Base-by-base conservation (phyloP, 2,888 invertebrate species). In the Macrophya annulata region DNA sequence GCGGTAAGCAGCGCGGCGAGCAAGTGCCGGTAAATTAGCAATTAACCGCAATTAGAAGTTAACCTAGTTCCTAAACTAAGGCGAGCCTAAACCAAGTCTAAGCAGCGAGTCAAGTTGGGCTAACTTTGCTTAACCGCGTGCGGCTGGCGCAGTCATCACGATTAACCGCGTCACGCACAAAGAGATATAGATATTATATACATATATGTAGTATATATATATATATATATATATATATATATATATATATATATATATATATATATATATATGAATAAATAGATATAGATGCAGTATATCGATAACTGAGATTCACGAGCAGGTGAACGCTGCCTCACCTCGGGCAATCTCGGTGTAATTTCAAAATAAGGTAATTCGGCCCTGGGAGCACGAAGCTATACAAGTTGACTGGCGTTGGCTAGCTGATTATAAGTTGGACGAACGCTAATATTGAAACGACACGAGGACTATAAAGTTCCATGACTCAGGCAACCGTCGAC, bases 31-130 rank as follows among this genome's bases (percentile, higher is more conserved):
- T 90, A 90, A 91, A 90, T 90, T 88, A 88, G 88, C 91, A 92
- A 92, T 92, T 92, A 91, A 91, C 90, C 89, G 90, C 90, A 91
- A 92, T 92, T 92, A 91, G 89, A 89, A 88, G 88, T 89, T 92
- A 91, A 91, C 92, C 92, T 90, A 92, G 90, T 92, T 92, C 88
- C 89, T 87, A 88, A 89, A 88, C 88, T 55, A n/a, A 77, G n/a
- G 43, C 76, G 84, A 55, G 79, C 51, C 51, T 55, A 51, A 81
- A 81, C 62, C 62, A 81, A 81, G 17, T 21, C 25, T 62, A 17
- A 81, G 43, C 59, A 81, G 43, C 59, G 12, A 62, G 43, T 62
- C 25, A 51, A 37, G 51, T 51, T 55, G 31, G 62, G 51, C 77
- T 37, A 81, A 81, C 43, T 81, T 62, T 43, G 31, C 12, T 81